Evolutionary conservation across 1,140 invertebrate genomes (phyloP), one percentile per base, ranked within the genome.

Genomic region (Brachionus rotundiformis): DNA sequence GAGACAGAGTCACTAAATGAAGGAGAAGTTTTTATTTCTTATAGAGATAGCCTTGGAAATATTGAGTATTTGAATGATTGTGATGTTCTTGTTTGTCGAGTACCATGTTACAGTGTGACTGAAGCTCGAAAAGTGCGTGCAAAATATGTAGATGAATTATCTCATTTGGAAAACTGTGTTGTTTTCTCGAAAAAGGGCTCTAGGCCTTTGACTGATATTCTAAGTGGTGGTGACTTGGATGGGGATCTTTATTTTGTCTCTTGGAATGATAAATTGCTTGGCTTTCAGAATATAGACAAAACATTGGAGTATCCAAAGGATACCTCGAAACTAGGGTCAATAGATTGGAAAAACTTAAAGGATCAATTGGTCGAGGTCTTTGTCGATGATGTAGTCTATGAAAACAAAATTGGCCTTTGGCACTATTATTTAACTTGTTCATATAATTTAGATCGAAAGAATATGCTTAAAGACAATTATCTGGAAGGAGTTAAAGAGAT

Each of bases 171-270:
- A 27, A 88, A 89, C 82, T 88, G 88, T 36, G 84, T 89, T 25
- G 88, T 89, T 1, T 89, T 89, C 82, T 88, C 88, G 6, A 61
- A 83, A 6, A 79, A 85, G 73, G 88, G 88, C 5, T 75, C 83
- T 19, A 81, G 88, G 79, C 88, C 88, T 13, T 88, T 89, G 84
- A 83, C 87, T 6, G 85, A 89, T 84, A 87, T 89, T 83, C 89
- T 89, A 86, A 86, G 87, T 36, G 85, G 85, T 31, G 86, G 85
- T 11, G 87, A 88, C 84, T 82, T 88, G 36, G 87, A 89, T 83
- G 88, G 87, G 11, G 87, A 88, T 83, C 86, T 88, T 77, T 88
- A 88, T 82, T 84, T 84, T 36, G 84, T 89, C 2, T 86, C 87
- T 23, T 88, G 86, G 85, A 84, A 88, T 68, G 59, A 82, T 7